These are phyloP conservation scores for Tichodroma muraria DNA, from an alignment of 2,113 vertebrate species.

Conservation along the genomic window DNA sequence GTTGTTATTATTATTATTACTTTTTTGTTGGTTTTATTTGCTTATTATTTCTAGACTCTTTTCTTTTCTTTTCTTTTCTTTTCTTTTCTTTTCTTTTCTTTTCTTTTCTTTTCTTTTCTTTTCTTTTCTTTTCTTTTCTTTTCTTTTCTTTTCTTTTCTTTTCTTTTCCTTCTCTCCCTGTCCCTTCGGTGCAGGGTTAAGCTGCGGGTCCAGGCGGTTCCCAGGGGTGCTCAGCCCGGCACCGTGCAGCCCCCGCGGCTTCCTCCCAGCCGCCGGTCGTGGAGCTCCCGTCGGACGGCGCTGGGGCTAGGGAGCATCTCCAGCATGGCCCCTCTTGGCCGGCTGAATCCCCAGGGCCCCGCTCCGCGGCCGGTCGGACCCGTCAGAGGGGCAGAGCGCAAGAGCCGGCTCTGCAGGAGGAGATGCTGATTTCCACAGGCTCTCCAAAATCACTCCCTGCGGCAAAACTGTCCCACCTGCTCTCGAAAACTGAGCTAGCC, in stretches of 20 bases:
- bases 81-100: too few relatives aligned
- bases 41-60: neutral
- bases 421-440: neutral
- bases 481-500: neutral
- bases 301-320: neutral
- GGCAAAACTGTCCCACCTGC: neutral
- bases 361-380: neutral
- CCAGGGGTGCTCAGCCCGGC: neutral
- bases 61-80: accelerated
- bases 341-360: accelerated
- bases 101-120: too few relatives aligned
- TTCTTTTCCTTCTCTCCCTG: accelerated
- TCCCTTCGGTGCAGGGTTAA: neutral
- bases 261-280: neutral
- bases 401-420: neutral
- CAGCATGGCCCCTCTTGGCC: neutral
- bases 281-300: neutral
- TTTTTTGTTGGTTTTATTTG: neutral
- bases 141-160: accelerated
- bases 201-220: neutral
- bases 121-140: too few relatives aligned
- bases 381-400: neutral
- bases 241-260: accelerated
- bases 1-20: too few relatives aligned
- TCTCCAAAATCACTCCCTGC: neutral